These are phyloP conservation scores for Nudaria mundana DNA, from an alignment of 2,888 invertebrate species.

Conservation along the genomic window DNA sequence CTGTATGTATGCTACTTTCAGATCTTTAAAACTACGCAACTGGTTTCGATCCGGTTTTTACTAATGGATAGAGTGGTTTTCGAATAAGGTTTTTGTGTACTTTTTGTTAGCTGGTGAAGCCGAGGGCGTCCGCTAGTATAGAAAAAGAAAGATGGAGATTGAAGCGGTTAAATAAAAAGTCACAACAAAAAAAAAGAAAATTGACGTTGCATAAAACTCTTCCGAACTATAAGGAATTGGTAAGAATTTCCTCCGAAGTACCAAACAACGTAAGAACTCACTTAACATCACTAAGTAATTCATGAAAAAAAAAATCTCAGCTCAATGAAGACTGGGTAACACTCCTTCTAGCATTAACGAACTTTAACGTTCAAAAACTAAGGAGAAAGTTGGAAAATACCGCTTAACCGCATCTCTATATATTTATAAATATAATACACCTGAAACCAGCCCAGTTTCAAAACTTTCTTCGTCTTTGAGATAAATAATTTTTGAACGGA, in stretches of 20 bases:
- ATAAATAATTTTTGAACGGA: slow-evolving; percentile 37
- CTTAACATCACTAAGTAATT: slow-evolving; percentile 10
- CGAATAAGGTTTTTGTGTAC: too few species aligned
- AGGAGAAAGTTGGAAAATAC: slow-evolving; percentile 22
- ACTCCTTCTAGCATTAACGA: slow-evolving; percentile 8
- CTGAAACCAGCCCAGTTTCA: slow-evolving; percentile 18
- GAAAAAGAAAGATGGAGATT: too few species aligned
- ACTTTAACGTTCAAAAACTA: slow-evolving; percentile 17
- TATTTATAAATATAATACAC: slow-evolving; percentile 31
- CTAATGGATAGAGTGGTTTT: too few species aligned
- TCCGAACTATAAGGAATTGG: not conserved
- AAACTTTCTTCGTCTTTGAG: slow-evolving; percentile 29
- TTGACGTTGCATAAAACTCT: not conserved
- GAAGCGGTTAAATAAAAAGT: too few species aligned
- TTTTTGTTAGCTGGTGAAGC: too few species aligned
- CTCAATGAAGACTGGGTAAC: slow-evolving; percentile 1
- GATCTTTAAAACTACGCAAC: too few species aligned
- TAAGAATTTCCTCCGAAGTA: not conserved
- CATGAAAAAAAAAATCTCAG: slow-evolving; percentile 2
- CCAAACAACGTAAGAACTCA: slow-evolving; percentile 6
- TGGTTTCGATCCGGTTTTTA: too few species aligned
- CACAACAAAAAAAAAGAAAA: not conserved
- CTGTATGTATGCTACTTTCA: too few species aligned
- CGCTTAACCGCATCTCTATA: slow-evolving; percentile 37
- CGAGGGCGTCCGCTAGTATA: too few species aligned